phyloP scores from a whole-genome alignment of 2,113 vertebrate genomes.

The Anolis carolinensis region DNA sequence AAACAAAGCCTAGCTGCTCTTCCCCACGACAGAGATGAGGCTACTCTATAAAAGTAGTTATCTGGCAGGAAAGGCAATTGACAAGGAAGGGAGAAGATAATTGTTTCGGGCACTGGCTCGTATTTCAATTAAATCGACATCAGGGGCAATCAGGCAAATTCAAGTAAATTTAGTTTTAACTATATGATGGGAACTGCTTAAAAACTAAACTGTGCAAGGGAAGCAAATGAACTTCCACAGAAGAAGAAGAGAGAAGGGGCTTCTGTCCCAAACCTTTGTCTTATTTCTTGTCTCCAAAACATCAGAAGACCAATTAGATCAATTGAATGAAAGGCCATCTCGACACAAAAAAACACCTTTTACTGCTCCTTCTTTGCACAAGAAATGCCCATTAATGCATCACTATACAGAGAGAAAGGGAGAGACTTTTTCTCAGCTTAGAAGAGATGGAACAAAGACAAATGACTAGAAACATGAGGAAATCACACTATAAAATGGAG shows the following conservation, averaged over 20 bases:
- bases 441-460: too few species aligned
- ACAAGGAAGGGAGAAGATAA: conserved; percentile 35
- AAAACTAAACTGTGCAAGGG: not conserved
- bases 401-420: too few species aligned
- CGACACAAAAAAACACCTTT: too few species aligned
- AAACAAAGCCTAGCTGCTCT: conserved; percentile 8
- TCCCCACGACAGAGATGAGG: not conserved
- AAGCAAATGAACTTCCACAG: not conserved
- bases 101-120: conserved; percentile 16
- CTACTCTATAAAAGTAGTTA: conserved; percentile 39
- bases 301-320: too few species aligned
- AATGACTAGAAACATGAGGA: too few species aligned
- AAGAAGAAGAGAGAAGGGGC: not conserved
- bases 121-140: conserved; percentile 43
- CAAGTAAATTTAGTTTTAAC: conserved; percentile 16
- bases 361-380: too few species aligned
- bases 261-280: not conserved
- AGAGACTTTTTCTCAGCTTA: too few species aligned
- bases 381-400: too few species aligned
- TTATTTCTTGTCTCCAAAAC: not conserved
- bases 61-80: conserved; percentile 37
- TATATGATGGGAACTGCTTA: not conserved
- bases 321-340: too few species aligned
- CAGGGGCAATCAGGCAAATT: conserved; percentile 12
- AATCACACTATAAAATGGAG: too few species aligned